phyloP scores from a whole-genome alignment of 2,888 invertebrate genomes.

The Scaptodrosophila latifasciaeformis region DNA sequence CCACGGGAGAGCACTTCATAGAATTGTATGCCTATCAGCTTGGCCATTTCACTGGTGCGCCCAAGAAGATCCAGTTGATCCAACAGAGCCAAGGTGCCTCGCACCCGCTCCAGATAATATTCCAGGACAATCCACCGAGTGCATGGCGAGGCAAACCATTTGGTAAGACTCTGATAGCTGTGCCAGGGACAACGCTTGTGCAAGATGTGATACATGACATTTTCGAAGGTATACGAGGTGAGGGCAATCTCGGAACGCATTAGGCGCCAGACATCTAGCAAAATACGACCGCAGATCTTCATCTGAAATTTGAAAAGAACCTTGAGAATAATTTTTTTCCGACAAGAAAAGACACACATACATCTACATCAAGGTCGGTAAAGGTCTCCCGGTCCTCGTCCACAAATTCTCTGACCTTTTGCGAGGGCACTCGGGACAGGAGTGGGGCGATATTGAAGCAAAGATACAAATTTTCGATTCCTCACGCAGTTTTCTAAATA shows the following conservation, averaged over 20 bases:
- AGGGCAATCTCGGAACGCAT: constrained; percentile 90
- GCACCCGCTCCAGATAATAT: constrained; percentile 84
- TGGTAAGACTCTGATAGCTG: constrained; percentile 81
- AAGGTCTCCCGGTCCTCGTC: constrained; percentile 73
- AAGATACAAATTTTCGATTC: no score
- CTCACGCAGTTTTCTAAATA: no score
- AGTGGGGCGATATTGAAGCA: constrained; percentile 79
- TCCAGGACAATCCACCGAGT: constrained; percentile 85
- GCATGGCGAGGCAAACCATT: constrained; percentile 84
- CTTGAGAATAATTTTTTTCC: background rate
- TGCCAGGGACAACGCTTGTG: constrained; percentile 88
- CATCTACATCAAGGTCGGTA: constrained; percentile 73
- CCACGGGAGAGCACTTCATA: constrained; percentile 95
- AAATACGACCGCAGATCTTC: constrained; percentile 88
- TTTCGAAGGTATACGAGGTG: constrained; percentile 94
- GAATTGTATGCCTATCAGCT: constrained; percentile 98
- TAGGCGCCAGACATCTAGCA: constrained; percentile 95
- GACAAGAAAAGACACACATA: constrained; percentile 16
- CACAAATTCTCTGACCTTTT: constrained; percentile 67
- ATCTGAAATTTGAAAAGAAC: constrained; percentile 76
- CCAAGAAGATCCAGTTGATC: constrained; percentile 93
- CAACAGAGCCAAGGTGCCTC: constrained; percentile 85
- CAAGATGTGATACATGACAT: constrained; percentile 90
- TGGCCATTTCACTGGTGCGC: constrained; percentile 95
- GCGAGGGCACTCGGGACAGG: constrained; percentile 79